These are phyloP conservation scores for Palythoa grandis DNA, from an alignment of 92 coral and sea anemone genomes.

Conservation along the genomic window DNA sequence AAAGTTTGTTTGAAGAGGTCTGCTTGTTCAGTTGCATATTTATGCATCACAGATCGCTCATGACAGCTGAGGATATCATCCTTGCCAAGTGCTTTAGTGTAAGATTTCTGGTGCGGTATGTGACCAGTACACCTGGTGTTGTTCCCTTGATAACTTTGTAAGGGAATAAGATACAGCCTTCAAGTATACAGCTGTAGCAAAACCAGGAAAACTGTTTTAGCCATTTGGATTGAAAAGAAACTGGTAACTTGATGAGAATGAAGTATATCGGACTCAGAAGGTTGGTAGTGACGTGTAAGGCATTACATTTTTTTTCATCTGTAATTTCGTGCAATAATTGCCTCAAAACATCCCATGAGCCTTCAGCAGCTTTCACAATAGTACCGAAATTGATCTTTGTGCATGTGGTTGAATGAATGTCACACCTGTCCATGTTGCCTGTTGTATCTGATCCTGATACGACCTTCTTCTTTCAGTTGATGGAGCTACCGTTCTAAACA, in stretches of 20 bases:
- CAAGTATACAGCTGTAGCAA: conserved; percentile 55
- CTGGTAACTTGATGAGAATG: conserved; percentile 63
- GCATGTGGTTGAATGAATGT: conserved; percentile 63
- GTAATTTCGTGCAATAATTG: conserved; percentile 57
- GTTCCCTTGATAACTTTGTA: conserved; percentile 48
- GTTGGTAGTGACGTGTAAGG: conserved; percentile 55
- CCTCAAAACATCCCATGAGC: conserved; percentile 59
- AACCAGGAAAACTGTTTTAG: conserved; percentile 54
- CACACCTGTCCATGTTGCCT: too few species aligned
- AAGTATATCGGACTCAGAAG: conserved; percentile 58
- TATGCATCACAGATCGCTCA: conserved; percentile 54
- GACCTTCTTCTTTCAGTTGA: too few species aligned
- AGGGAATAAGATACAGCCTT: conserved; percentile 55
- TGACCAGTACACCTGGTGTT: conserved; percentile 59
- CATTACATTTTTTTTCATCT: conserved; percentile 61
- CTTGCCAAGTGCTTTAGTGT: conserved; percentile 60
- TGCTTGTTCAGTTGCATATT: conserved; percentile 54
- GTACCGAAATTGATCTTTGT: conserved; percentile 59
- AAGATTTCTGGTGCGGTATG: conserved; percentile 51
- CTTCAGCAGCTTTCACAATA: conserved; percentile 58
- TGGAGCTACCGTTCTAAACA: too few species aligned
- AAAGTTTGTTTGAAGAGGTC: conserved; percentile 62
- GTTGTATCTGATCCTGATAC: too few species aligned
- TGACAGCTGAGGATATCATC: conserved; percentile 57
- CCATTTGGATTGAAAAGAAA: conserved; percentile 59